A percentile compares a stretch with the other conserved stretches of the same genome.
Evolutionary conservation across 1,140 invertebrate species (phyloP).

Genomic region (Phocides pigmalion): DNA sequence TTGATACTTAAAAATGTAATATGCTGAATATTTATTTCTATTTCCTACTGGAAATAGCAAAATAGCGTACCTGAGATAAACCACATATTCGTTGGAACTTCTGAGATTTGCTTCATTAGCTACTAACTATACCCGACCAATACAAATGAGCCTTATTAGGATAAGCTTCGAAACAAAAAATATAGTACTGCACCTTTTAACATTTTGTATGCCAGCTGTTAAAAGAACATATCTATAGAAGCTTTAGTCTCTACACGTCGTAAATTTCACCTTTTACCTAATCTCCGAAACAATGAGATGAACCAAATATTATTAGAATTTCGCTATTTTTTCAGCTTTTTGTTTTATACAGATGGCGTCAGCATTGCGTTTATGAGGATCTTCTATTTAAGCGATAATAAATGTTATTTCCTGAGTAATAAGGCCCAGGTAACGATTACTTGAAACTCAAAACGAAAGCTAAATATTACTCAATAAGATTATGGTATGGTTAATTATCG

Average conservation of each 20-base stretch:
- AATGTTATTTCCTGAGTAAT: not conserved
- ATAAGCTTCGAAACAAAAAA: not conserved
- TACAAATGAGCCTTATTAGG: not conserved
- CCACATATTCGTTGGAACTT: too few species aligned
- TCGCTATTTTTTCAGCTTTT: not conserved
- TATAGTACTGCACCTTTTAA: not conserved
- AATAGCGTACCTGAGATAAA: too few species aligned
- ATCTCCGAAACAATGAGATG: not conserved
- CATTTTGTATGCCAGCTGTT: not conserved
- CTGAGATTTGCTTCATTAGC: too few species aligned
- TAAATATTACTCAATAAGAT: slow-evolving; percentile 1
- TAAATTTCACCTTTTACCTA: not conserved
- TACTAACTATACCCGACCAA: too few species aligned
- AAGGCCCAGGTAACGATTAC: not conserved
- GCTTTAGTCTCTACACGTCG: not conserved
- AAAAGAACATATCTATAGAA: not conserved
- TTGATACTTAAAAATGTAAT: too few species aligned
- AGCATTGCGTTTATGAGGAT: not conserved
- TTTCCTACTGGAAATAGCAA: too few species aligned
- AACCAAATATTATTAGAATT: not conserved
- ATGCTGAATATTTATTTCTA: too few species aligned
- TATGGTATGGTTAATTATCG: not conserved
- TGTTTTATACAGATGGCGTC: not conserved
- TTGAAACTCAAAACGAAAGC: not conserved
- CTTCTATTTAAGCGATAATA: not conserved